Evolutionary conservation across 2,797 vertebrate genomes (phyloP).

Genomic region (Euthynnus affinis): DNA sequence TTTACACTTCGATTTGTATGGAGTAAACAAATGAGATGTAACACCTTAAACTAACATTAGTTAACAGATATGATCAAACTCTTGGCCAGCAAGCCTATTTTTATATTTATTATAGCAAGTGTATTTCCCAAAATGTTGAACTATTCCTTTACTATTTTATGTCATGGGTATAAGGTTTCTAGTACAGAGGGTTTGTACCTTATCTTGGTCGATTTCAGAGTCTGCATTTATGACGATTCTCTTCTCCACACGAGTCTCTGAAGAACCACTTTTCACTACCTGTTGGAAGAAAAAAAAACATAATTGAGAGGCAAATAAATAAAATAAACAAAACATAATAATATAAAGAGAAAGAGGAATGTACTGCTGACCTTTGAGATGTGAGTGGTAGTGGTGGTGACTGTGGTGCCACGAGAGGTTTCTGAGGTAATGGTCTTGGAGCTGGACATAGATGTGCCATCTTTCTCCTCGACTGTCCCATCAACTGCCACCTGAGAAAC

Average conservation of each 20-base stretch:
- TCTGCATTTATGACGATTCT: constrained; percentile 96
- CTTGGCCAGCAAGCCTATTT: neutral
- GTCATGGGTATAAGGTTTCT: neutral
- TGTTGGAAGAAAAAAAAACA: constrained; percentile 56
- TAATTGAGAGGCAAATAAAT: neutral
- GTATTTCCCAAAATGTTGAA: neutral
- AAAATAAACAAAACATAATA: neutral
- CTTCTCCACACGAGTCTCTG: constrained; percentile 95
- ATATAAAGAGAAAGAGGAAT: neutral
- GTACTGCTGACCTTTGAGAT: constrained; percentile 90
- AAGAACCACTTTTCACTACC: constrained; percentile 94
- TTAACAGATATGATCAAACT: neutral
- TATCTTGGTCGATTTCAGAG: constrained; percentile 90
- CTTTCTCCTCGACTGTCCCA: constrained; percentile 86
- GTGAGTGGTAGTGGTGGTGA: constrained; percentile 91
- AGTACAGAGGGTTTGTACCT: constrained; percentile 81
- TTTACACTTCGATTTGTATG: neutral
- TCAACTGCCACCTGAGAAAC: constrained; percentile 77
- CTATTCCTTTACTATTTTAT: neutral
- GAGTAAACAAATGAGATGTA: neutral
- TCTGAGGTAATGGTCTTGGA: constrained; percentile 91
- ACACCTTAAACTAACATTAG: neutral
- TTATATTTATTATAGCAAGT: too few species aligned
- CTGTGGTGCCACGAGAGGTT: constrained; percentile 88
- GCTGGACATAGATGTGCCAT: constrained; percentile 87